Evolutionary conservation across 2,113 vertebrate genomes (phyloP), one percentile per base, ranked within the genome.

Genomic region (Eulacestoma nigropectus): DNA sequence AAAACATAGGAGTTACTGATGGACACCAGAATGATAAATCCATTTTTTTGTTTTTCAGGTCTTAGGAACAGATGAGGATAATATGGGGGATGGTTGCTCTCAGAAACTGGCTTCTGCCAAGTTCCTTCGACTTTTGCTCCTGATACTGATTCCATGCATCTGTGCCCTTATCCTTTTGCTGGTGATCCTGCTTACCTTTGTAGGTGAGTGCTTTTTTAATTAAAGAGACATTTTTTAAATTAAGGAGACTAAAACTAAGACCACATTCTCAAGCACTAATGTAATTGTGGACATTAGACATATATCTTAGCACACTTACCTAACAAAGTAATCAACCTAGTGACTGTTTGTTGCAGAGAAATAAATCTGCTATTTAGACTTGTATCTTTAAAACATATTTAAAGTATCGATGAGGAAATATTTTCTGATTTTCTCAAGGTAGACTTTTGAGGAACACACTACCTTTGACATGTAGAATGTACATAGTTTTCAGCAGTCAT

Each of bases 91-190:
- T 75, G 96, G 97, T 46, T 98, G 98, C 90, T 98, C 98, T 84
- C 98, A 98, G 94, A 98, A 98, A 92, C 79, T 98, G 94, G 96
- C 97, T 35, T 98, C 98, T 21, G 92, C 97, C 60, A 98, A 95
- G 65, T 95, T 98, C 74, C 97, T 98, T 49, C 98, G 98, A 29
- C 97, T 98, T 89, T 44, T 98, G 16, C 83, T 98, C 85, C 96
- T 98, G 65, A 97, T 99, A 84, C 88, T 99, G 84, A 97, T 99
- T 87, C 98, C 98, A 0, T 98, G 98, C 84, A 96, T 98, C 95
- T 99, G 98, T 84, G 98, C 98, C 22, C 97, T 99, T 52, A 94
- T 98, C 42, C 98, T 98, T 88, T 84, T 98, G 46, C 90, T 99
- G 90, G 98, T 98, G 64, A 96, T 98, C 59, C 97, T 99, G 47